Evolutionary conservation across 35 echinoderm and acorn worm species (phyloP), one percentile per base, ranked within the genome.

Genomic region (Hemicentrotus pulcherrimus): DNA sequence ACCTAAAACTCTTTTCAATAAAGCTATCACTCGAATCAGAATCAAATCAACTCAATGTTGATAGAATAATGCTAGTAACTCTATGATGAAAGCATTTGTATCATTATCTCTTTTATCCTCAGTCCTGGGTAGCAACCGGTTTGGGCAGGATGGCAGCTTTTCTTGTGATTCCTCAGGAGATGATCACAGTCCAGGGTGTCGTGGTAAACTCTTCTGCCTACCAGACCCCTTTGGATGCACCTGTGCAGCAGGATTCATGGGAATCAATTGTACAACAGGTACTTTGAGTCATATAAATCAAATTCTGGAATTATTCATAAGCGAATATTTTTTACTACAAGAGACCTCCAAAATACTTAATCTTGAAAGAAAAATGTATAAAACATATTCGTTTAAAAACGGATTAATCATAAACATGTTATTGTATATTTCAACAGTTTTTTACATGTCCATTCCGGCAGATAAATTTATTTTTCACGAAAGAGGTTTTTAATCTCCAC

Each of bases 211-310:
- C 47, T 96, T 98, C 94, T 98, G 97, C 41, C 95, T 97, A 15
- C 97, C 95, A 86, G 97, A 98, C 71, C 97, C 97, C n/a, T 98
- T 96, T 59, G 97, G 97, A 86, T 98, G 97, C 92, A 92, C 97
- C 14, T 98, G 97, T 88, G 95, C 92, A 48, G 93, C 97, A 31
- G 96, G 96, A 6, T 98, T 92, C 31, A 96, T 15, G 94, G 95
- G 94, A 13, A 70, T 88, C 46, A 35, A 95, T 32, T 98, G 97
- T 46, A 18, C 31, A 47, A 85, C 32, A 86, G 85, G 97, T 98
- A 91, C 33, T 90, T 9, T 52, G 12, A 22, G 86, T 3, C 4
- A 19, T 22, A 0, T 60, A 61, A 55, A 22, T 19, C 52, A 1
- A 24, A 48, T 24, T 16, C 7, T 50, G 22, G 30, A 50, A 50